phyloP scores from a whole-genome alignment of 2,113 vertebrate species.

The Shinisaurus crocodilurus region DNA sequence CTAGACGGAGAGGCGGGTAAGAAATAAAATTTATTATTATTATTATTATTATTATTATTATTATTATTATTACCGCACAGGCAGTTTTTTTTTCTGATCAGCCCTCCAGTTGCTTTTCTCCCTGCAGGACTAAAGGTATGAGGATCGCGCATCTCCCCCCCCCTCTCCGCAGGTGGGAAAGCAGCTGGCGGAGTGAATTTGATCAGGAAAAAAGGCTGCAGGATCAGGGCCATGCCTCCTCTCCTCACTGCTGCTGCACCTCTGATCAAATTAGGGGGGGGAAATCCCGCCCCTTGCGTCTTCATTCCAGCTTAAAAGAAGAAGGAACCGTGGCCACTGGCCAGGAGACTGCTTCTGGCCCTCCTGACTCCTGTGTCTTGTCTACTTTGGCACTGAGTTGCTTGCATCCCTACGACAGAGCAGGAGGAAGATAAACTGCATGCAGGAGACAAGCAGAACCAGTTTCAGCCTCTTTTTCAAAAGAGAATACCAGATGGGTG shows the following conservation, averaged over 20 bases:
- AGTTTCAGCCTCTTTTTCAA: neutral
- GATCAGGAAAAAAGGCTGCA: no score
- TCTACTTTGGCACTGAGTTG: neutral
- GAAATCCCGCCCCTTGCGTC: neutral
- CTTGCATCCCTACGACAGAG: no score
- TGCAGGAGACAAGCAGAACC: accelerated
- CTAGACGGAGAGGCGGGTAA: no score
- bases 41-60: no score
- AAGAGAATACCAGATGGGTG: accelerated
- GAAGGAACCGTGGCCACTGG: no score
- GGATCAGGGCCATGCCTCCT: neutral
- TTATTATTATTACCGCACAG: no score
- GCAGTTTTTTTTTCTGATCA: no score
- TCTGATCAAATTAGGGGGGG: neutral
- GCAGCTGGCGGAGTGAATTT: no score
- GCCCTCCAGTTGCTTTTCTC: neutral
- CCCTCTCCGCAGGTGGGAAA: neutral
- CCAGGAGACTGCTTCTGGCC: no score
- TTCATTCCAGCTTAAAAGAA: neutral
- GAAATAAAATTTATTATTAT: no score
- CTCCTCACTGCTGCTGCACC: neutral
- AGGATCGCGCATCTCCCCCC: neutral
- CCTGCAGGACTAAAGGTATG: neutral
- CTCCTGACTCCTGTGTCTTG: no score
- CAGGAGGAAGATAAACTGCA: accelerated